phyloP scores from a whole-genome alignment of 2,888 invertebrate genomes.

The Oxytorus armatus region DNA sequence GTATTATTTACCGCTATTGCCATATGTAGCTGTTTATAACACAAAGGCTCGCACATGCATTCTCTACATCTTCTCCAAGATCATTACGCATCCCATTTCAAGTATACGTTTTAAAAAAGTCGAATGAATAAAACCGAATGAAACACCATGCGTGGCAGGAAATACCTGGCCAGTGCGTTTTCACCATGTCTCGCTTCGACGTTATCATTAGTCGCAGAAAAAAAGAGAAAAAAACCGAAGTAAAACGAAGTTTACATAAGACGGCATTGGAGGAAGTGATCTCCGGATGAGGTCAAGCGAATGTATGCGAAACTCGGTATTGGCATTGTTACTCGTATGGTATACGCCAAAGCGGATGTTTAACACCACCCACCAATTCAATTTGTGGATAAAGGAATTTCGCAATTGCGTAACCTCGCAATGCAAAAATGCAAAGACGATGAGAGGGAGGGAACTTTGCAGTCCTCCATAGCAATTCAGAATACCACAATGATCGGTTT shows the following conservation, averaged over 20 bases:
- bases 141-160: conserved; percentile 27
- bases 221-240: conserved; percentile 11
- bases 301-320: conserved; percentile 30
- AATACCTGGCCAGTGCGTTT: not conserved
- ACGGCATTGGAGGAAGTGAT: conserved; percentile 34
- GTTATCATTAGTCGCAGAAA: not conserved
- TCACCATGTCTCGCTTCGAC: not conserved
- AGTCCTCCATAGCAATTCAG: conserved; percentile 9
- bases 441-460: not conserved
- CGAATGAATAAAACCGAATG: conserved; percentile 9
- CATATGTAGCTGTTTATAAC: conserved; percentile 16
- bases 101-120: not conserved
- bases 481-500: conserved; percentile 47
- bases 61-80: not conserved
- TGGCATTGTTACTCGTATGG: conserved; percentile 35
- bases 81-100: conserved; percentile 5
- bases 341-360: conserved; percentile 56
- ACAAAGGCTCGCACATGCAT: conserved; percentile 8
- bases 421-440: conserved; percentile 15
- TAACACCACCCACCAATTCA: conserved; percentile 42
- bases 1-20: not conserved
- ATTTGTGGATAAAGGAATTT: conserved; percentile 51
- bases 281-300: conserved; percentile 48
- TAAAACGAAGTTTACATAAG: conserved; percentile 52
- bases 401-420: conserved; percentile 46